Evolutionary conservation across 2,113 vertebrate species (phyloP), one percentile per base, ranked within the genome.

Genomic region (Elanoides forficatus): DNA sequence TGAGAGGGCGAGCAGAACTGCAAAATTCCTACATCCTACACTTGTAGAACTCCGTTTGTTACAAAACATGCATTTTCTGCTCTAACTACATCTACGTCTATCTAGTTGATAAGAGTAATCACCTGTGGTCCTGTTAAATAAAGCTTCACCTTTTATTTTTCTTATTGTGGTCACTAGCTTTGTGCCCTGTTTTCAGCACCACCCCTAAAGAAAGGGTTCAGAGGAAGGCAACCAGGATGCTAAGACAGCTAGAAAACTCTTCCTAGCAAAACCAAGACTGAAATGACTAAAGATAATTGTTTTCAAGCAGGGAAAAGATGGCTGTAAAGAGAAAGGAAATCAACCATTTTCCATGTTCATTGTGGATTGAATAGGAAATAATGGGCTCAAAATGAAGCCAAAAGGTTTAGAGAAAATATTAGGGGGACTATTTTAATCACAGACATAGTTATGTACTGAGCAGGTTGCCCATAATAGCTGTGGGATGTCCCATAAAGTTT

Each of bases 11-110:
- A 88, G 48, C 62, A 92, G 74, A 91, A 76, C 66, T 88, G 59
- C 32, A 86, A 81, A 93, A 93, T 94, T 83, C 45, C 40, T 86
- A 55, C 47, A 16, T 47, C 79, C 85, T 86, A 81, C 65, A 11
- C 47, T 86, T 40, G 15, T 25, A 88, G 42, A 93, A 16, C 10
- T 63, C 56, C 76, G 21, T 81, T 72, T 86, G 27, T 75, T 62
- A 83, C 18, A 92, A 88, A 92, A 62, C 6, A 59, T 21, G 16
- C 3, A 34, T 81, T 94, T 94, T 94, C 13, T 84, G 27, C 19
- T 90, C 45, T 88, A 47, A 20, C 4, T 89, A 23, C 13, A 63
- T 50, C 48, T 72, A 36, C 10, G 10, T 73, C 42, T 80, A 12
- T 58, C 30, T 70, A 66, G 29, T 5, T 92, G n/a, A 58, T 25